Evolutionary conservation across 2,113 vertebrate genomes (phyloP).

Genomic region (Piaya cayana): DNA sequence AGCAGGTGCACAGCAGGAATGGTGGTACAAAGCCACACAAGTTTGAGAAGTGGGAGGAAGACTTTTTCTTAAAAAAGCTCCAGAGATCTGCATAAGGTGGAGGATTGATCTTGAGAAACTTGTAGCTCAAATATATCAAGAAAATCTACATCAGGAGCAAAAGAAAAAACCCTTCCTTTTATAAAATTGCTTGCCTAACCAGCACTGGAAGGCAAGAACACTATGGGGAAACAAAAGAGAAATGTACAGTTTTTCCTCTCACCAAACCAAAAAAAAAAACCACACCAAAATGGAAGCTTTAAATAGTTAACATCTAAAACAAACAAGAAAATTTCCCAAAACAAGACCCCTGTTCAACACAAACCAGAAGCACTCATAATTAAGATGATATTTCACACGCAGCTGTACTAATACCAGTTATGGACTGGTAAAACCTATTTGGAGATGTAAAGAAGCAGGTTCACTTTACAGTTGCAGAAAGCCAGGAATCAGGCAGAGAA

Average conservation of each 20-base stretch:
- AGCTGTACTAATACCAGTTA: neutral
- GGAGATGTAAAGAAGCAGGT: neutral
- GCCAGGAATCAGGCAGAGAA: neutral
- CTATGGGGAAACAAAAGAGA: neutral
- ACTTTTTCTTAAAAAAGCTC: neutral
- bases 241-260: neutral
- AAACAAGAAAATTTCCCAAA: conserved; percentile 9
- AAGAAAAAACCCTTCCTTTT: neutral
- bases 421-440: neutral
- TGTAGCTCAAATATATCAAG: neutral
- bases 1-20: neutral
- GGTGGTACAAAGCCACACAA: neutral
- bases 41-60: neutral
- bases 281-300: conserved; percentile 8
- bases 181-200: neutral
- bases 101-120: neutral
- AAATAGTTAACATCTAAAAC: conserved; percentile 44
- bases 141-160: neutral
- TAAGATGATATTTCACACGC: neutral
- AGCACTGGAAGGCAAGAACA: neutral
- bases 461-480: neutral
- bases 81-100: neutral
- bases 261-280: neutral
- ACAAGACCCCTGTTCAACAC: neutral
- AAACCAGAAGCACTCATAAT: neutral